Base-by-base conservation (phyloP, 2,113 vertebrate genomes). In the Melierax canorus region DNA sequence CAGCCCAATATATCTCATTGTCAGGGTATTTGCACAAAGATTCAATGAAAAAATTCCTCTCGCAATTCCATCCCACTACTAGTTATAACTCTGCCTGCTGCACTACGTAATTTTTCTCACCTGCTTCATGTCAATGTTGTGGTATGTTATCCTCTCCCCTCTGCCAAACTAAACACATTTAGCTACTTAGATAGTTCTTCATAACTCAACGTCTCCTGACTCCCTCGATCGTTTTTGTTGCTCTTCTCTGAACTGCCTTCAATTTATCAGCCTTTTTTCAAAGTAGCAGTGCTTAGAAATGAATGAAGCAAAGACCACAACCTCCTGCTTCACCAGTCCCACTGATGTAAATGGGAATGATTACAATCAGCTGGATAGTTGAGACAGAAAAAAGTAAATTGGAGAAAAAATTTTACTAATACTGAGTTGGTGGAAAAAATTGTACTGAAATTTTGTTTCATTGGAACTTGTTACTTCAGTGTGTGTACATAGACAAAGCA, bases 191-290 rank as follows among this genome's bases (percentile, higher is more conserved):
- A 90, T 94, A 50, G 56, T 83, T 63, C 78, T 75, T 86, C 67
- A 46, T 95, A 94, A 94, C 34, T 95, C 81, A 96, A 2, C 30
- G 32, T 11, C 17, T 88, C 32, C 72, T 56, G 62, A 80, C 58
- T 88, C 17, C 53, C 41, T 85, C 3, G 0, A 77, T 96, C 62
- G 32, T 81, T 97, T 94, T 71, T 83, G 41, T 56, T 91, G 64
- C 62, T 95, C 81, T 94, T 93, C 90, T 67, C 46, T 74, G 81
- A 88, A 67, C 18, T 56, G 10, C 30, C 45, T 94, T 85, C 72
- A 93, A 71, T 96, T 96, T 90, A 86, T 94, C 64, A 91, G 41
- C 8, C 10, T 86, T 51, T 73, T 76, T 72, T 87, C 34, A 78
- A 93, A 94, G 51, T 6, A 38, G 12, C 10, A 1, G 27, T 74